Percentiles rank a stretch among this genome's conserved stretches.
phyloP scores from a whole-genome alignment of 2,888 invertebrate genomes.

The Andrena trimmerana region DNA sequence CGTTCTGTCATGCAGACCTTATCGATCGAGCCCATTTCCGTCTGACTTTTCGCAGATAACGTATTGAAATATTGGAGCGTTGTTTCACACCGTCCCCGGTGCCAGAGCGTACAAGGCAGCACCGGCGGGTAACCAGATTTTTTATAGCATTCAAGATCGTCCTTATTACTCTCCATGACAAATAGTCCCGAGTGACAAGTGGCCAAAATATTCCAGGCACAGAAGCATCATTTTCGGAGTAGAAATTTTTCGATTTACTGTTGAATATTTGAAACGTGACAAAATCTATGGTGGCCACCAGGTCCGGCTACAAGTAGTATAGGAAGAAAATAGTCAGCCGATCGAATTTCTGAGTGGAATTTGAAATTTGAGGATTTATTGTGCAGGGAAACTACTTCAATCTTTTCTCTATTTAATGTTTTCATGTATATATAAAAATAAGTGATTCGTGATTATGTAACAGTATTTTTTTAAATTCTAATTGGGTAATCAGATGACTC shows the following conservation, averaged over 20 bases:
- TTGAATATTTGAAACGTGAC: too few relatives aligned
- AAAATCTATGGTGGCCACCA: too few relatives aligned
- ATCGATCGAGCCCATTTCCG: slow-evolving; percentile 61
- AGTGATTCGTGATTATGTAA: too few relatives aligned
- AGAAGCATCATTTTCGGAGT: background rate
- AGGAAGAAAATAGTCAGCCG: too few relatives aligned
- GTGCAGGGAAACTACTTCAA: too few relatives aligned
- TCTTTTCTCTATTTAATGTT: too few relatives aligned
- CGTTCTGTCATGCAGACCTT: slow-evolving; percentile 56
- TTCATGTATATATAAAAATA: too few relatives aligned
- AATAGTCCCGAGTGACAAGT: background rate
- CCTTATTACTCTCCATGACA: slow-evolving; percentile 27
- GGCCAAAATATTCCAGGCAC: background rate
- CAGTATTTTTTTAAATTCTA: background rate
- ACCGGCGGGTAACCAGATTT: slow-evolving; percentile 16
- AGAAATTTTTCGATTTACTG: background rate
- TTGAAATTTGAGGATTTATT: too few relatives aligned
- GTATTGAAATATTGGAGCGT: slow-evolving; percentile 64
- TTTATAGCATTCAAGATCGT: slow-evolving; percentile 7
- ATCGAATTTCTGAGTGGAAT: too few relatives aligned
- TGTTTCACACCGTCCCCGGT: slow-evolving; percentile 29
- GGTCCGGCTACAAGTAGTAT: too few relatives aligned
- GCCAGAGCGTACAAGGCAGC: slow-evolving; percentile 22
- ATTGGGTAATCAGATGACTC: background rate
- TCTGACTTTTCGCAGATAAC: slow-evolving; percentile 69